Evolutionary conservation across 2,888 invertebrate genomes (phyloP).

Genomic region (Synanthedon andrenaeformis): DNA sequence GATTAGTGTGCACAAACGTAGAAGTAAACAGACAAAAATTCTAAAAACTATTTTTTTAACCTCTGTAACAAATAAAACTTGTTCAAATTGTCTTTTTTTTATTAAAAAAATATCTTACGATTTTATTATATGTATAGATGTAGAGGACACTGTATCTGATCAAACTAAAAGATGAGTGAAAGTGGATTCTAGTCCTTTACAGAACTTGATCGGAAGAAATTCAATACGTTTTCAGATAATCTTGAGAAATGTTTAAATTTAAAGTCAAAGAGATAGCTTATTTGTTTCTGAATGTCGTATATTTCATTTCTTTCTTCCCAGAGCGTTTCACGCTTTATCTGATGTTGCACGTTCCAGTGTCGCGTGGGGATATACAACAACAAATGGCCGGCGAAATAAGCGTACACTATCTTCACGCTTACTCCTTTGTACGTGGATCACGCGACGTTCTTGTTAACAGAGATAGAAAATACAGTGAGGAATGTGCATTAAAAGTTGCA

Average conservation of each 20-base stretch:
- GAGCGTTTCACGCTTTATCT: slow-evolving; percentile 1
- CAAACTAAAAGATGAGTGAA: no score
- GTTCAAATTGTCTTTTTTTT: no score
- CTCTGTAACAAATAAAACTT: no score
- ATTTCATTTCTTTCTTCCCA: not conserved
- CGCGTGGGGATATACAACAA: slow-evolving; percentile 8
- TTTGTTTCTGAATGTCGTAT: not conserved
- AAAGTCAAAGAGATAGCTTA: not conserved
- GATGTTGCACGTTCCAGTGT: not conserved
- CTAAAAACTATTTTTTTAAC: no score
- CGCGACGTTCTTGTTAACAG: slow-evolving; percentile 11
- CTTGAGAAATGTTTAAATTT: not conserved
- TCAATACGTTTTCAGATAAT: not conserved
- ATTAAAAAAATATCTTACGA: no score
- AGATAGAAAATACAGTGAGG: not conserved
- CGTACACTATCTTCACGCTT: slow-evolving; percentile 19
- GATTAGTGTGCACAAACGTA: no score
- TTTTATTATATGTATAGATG: no score
- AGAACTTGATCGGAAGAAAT: not conserved
- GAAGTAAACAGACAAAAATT: no score
- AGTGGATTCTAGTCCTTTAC: not conserved
- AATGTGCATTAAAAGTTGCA: no score
- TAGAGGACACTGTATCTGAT: no score
- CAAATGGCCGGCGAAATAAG: slow-evolving; percentile 25
- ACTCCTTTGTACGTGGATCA: slow-evolving; percentile 22